Base-by-base conservation (phyloP, 2,797 vertebrate species). In the Sebastes dallii region DNA sequence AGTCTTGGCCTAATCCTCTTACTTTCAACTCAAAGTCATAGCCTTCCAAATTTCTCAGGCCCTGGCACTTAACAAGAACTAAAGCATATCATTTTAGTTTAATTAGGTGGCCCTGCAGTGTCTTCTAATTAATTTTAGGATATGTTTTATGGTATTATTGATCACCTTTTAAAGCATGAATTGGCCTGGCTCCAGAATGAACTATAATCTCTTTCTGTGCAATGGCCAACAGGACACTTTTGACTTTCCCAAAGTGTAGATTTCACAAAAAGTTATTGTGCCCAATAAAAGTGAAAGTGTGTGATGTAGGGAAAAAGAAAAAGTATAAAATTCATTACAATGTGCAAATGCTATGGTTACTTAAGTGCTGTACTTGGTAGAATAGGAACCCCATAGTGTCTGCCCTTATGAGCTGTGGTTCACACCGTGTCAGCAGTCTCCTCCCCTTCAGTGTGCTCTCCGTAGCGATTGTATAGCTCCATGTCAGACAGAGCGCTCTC, bases 361-460 rank as follows among this genome's bases (percentile, higher is more conserved):
- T 29, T 14, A 60, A 66, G 65, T 68, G 8, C 24, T 56, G 27
- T 55, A 61, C 7, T 72, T 30, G 66, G 8, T n/a, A 73, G 16
- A 72, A 18, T 2, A 78, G 27, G 67, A 66, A 29, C 8, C 39
- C 25, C 56, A 14, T 2, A 39, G 20, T 69, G 29, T 79, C 20
- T 11, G 52, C 65, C 94, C 83, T 95, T 94, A 0, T 93, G 94
- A 86, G 96, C 96, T 0, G 95, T 96, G 87, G 94, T 91, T 96
- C 97, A 90, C 97, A 98, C 96, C 29, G 92, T 97, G 93, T 97
- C 96, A 0, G 93, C 96, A 32, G 94, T 94, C 78, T 96, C 96
- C 61, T 95, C 95, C 22, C 27, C 93, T 87, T 96, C 95, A 0
- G 94, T 94, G 82, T 94, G 94, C 68, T 95, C 94, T 60, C 90